Evolutionary conservation across 2,888 invertebrate species (phyloP), one percentile per base, ranked within the genome.

Genomic region (Corbicula japonica): DNA sequence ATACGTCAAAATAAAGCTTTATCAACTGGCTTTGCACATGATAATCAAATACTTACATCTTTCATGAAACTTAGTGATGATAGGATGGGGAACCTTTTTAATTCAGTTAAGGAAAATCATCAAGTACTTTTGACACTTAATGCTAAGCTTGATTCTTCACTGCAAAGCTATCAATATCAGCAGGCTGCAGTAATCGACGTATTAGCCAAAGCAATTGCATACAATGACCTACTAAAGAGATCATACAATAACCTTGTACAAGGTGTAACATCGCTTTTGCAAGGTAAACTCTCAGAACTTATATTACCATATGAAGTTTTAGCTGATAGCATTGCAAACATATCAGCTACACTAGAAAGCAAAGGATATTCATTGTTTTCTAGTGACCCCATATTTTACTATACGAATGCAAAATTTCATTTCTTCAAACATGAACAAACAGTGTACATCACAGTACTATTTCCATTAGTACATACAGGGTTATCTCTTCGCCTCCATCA

Each of bases 51-150:
- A 54, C 34, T 76, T 8, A 52, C 44, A 12, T 76, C 70, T 15
- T 69, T 70, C 32, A 76, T 76, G 35, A n/a, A 28, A 5, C 28
- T 52, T 2, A 62, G 54, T 0, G 75, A 69, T 54, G 38, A 61
- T 10, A 58, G 68, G 41, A 52, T 52, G 8, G 50, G 32, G 38
- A 75, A 75, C 32, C 30, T 75, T 34, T 32, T 75, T 52, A 68
- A 68, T 28, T 41, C 66, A 8, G 35, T 75, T 21, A 50, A 68
- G 30, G 34, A 54, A 38, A 75, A 75, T 23, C 54, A 68, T 32
- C 23, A 63, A 2, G 30, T 23, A 41, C 54, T 68, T 54, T 18
- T 30, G n/a, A 30, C 44, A 18, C n/a, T 65, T 4, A 34, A 50
- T 15, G 8, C 23, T 4, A 34, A 63, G 23, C 21, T 63, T 2